Percentiles rank a stretch among this genome's conserved stretches.
Conservation (phyloP, 2,797 vertebrate species). For the Thaleichthys pacificus region DNA sequence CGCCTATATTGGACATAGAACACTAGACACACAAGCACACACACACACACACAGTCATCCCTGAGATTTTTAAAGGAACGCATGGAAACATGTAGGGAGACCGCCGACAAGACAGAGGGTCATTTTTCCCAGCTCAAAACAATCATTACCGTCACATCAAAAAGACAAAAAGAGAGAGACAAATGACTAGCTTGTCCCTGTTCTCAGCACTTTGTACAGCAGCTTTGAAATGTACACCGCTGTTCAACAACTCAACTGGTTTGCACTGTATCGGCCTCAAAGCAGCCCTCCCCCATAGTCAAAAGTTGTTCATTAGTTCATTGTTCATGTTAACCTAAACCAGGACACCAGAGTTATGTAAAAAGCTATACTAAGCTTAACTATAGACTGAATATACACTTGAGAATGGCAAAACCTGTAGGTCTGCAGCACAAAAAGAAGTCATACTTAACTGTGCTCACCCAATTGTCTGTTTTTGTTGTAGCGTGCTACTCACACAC, state of each 20-base stretch:
- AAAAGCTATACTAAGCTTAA: too few relatives aligned
- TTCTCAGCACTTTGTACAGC: conserved; percentile 37
- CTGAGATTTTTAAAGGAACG: not conserved
- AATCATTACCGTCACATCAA: conserved; percentile 58
- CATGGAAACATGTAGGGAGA: conserved; percentile 18
- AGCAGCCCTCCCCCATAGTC: too few relatives aligned
- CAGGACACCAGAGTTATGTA: too few relatives aligned
- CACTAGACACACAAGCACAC: conserved; percentile 2
- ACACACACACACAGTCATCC: conserved; percentile 6
- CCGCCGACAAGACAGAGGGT: conserved; percentile 13
- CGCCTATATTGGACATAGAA: not conserved
- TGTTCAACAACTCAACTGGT: conserved; percentile 37
- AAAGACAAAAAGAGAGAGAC: conserved; percentile 41
- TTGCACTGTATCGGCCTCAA: conserved; percentile 27
- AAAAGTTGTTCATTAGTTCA: too few relatives aligned
- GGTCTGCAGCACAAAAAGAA: too few relatives aligned
- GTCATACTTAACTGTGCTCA: too few relatives aligned
- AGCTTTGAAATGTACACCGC: conserved; percentile 49
- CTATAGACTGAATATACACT: too few relatives aligned
- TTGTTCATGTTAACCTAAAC: not conserved
- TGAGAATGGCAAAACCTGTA: too few relatives aligned
- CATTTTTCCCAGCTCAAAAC: conserved; percentile 46
- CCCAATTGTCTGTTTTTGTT: too few relatives aligned
- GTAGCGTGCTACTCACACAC: too few relatives aligned
- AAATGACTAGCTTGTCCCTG: conserved; percentile 63